Evolutionary conservation across 2,888 invertebrate genomes (phyloP).

Genomic region (Pherbina coryleti): DNA sequence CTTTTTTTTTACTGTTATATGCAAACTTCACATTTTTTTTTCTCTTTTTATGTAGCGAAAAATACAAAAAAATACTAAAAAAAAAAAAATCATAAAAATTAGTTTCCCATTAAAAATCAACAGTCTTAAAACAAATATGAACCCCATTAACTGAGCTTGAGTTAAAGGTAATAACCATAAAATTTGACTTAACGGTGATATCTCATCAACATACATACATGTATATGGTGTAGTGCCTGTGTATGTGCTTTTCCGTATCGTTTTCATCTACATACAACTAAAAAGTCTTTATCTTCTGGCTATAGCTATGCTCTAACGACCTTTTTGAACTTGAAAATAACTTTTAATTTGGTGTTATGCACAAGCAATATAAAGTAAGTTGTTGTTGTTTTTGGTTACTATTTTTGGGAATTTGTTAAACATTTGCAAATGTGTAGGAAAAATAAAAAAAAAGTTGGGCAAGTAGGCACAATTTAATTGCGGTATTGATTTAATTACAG

Average conservation of each 20-base stretch:
- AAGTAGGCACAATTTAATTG: neutral
- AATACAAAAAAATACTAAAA: too few species aligned
- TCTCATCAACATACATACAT: too few species aligned
- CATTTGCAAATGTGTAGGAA: neutral
- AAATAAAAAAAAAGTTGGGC: neutral
- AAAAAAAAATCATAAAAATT: neutral
- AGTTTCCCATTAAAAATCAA: neutral
- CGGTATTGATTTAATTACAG: neutral
- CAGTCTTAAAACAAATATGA: neutral
- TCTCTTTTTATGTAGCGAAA: too few species aligned
- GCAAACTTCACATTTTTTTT: too few species aligned
- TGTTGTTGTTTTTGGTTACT: neutral
- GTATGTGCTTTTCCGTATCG: too few species aligned
- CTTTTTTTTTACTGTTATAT: too few species aligned
- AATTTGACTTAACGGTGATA: neutral
- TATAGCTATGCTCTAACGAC: neutral
- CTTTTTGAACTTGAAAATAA: slow-evolving; percentile 8
- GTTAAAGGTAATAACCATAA: neutral
- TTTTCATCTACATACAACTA: neutral
- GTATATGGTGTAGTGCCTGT: too few species aligned
- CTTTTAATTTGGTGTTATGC: neutral
- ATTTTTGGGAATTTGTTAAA: neutral
- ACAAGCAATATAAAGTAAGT: neutral
- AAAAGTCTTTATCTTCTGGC: too few species aligned
- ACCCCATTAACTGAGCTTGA: neutral